Conservation (phyloP, 2,797 vertebrate genomes). For the Protonibea diacanthus region DNA sequence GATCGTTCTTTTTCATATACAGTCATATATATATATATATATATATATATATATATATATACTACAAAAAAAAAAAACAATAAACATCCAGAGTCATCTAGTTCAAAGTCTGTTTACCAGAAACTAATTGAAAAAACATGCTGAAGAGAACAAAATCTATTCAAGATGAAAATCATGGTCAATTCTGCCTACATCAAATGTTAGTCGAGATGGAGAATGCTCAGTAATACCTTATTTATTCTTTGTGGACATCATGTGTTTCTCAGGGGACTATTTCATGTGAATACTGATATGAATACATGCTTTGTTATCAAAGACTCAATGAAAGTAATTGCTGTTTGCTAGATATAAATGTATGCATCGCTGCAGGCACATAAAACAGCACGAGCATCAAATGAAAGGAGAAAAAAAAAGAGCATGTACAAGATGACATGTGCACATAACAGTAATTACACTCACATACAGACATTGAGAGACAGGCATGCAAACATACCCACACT, state of each 20-base stretch:
- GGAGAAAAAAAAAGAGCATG: not conserved
- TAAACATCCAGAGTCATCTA: slow-evolving; percentile 9
- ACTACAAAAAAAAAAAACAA: slow-evolving; percentile 1
- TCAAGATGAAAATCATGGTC: slow-evolving; percentile 43
- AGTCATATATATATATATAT: not conserved
- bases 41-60: not conserved
- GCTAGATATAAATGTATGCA: not conserved
- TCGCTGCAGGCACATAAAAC: not conserved
- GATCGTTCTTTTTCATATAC: slow-evolving; percentile 20
- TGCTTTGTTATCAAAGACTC: slow-evolving; percentile 38
- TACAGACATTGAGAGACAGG: not conserved
- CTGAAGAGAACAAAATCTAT: slow-evolving; percentile 4
- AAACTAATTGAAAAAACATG: slow-evolving; percentile 40
- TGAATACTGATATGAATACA: slow-evolving; percentile 29
- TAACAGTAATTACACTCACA: not conserved
- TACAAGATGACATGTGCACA: not conserved
- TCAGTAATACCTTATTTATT: slow-evolving; percentile 21
- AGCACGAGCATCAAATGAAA: slow-evolving; percentile 3
- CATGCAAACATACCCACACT: not conserved
- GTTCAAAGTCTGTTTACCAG: slow-evolving; percentile 53
- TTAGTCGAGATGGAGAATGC: slow-evolving; percentile 22
- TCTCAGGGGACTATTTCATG: slow-evolving; percentile 26
- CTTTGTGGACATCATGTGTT: slow-evolving; percentile 30
- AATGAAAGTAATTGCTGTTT: slow-evolving; percentile 16
- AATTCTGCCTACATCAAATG: slow-evolving; percentile 32